Evolutionary conservation across 2,113 vertebrate genomes (phyloP).

Genomic region (Alligator sinensis): DNA sequence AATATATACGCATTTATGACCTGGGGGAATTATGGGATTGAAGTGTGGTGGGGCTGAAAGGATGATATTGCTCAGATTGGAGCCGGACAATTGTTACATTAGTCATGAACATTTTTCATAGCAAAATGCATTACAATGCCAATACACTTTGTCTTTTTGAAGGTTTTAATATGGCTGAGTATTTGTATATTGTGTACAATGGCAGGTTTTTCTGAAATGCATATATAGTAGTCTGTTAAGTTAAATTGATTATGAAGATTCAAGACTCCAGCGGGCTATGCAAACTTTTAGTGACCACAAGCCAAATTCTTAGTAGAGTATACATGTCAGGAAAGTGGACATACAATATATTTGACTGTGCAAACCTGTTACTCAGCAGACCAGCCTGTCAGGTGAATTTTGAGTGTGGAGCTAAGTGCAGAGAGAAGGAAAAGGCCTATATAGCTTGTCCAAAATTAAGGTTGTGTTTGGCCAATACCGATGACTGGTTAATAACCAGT

Average conservation of each 20-base stretch:
- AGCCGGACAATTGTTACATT: neutral
- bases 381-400: neutral
- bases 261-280: neutral
- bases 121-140: conserved; percentile 8
- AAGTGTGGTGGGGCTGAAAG: conserved; percentile 59
- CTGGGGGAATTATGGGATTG: conserved; percentile 49
- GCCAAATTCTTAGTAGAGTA: neutral
- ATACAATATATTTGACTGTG: neutral
- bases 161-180: neutral
- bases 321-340: neutral
- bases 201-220: neutral
- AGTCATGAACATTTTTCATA: neutral
- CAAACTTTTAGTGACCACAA: neutral
- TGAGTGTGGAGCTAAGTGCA: neutral
- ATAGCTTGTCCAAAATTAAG: neutral
- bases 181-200: neutral
- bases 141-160: conserved; percentile 25
- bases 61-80: neutral
- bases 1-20: conserved; percentile 11
- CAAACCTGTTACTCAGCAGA: fast-evolving
- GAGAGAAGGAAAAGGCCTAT: fast-evolving
- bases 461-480: neutral
- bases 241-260: neutral
- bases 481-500: no score
- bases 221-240: neutral